A percentile compares a stretch with the other conserved stretches of the same genome.
Evolutionary conservation across 2,113 vertebrate genomes (phyloP).

Genomic region (Siniperca chuatsi): DNA sequence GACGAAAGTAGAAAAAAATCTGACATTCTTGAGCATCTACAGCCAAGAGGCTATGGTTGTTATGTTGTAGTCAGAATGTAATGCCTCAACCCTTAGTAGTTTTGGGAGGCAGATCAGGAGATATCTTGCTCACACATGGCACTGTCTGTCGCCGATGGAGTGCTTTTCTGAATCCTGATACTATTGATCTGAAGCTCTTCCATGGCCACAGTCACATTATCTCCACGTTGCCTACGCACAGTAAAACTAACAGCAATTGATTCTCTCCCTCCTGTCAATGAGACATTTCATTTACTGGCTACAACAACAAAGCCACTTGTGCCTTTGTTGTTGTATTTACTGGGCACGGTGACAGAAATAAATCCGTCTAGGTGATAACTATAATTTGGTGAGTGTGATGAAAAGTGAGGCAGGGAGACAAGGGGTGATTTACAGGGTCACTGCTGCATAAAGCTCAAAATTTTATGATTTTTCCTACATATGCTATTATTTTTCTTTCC

Average conservation of each 20-base stretch:
- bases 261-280: constrained; percentile 47
- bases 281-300: constrained; percentile 69
- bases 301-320: constrained; percentile 63
- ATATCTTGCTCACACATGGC: constrained; percentile 25
- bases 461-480: constrained; percentile 13
- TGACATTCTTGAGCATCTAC: constrained; percentile 1
- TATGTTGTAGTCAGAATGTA: constrained; percentile 11
- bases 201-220: constrained; percentile 58
- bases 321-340: constrained; percentile 62
- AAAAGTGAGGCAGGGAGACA: constrained; percentile 4
- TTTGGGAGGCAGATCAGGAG: constrained; percentile 22
- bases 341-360: constrained; percentile 54
- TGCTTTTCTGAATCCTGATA: constrained; percentile 54
- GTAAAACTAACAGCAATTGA: constrained; percentile 66
- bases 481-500: constrained; percentile 29
- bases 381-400: constrained; percentile 40
- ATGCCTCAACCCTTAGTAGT: constrained; percentile 3
- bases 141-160: constrained; percentile 47
- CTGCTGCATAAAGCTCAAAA: not conserved
- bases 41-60: not conserved
- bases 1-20: not conserved
- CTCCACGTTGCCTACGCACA: constrained; percentile 41
- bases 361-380: constrained; percentile 47
- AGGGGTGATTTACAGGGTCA: constrained; percentile 14
- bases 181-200: constrained; percentile 63